Conservation (phyloP, 2,888 invertebrate genomes). For the Apantesis nais region DNA sequence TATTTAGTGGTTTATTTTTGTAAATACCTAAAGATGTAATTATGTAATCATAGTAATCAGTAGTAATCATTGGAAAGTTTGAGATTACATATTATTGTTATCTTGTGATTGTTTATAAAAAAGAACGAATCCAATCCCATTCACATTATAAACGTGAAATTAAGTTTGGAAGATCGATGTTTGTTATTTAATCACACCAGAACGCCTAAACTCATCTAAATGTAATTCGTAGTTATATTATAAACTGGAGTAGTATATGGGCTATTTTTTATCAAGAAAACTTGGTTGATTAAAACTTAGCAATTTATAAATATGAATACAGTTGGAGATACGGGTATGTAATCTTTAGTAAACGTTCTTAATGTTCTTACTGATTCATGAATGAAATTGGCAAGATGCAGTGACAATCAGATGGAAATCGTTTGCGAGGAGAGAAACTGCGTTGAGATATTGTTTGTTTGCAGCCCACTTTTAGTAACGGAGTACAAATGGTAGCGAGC, state of each 20-base stretch:
- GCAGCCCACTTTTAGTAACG: slow-evolving; percentile 79
- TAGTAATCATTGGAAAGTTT: no score
- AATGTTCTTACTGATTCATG: slow-evolving; percentile 12
- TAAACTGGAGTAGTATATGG: neutral
- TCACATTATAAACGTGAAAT: neutral
- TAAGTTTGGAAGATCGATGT: neutral
- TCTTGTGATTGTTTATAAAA: neutral
- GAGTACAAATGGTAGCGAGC: slow-evolving; percentile 56
- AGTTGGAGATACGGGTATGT: neutral
- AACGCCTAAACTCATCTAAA: neutral
- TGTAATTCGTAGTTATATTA: neutral
- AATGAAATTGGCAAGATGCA: slow-evolving; percentile 51
- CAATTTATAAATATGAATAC: neutral
- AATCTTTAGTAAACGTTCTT: neutral
- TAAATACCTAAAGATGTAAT: neutral
- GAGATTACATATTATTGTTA: neutral
- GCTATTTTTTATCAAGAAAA: neutral
- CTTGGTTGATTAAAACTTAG: neutral
- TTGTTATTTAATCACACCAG: no score
- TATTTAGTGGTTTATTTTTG: neutral
- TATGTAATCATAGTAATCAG: no score
- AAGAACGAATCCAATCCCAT: neutral
- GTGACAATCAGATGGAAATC: slow-evolving; percentile 58
- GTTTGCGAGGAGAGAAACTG: slow-evolving; percentile 81
- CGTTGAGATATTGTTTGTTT: slow-evolving; percentile 70